phyloP scores from a whole-genome alignment of 2,113 vertebrate genomes.

The Anguilla japonica region DNA sequence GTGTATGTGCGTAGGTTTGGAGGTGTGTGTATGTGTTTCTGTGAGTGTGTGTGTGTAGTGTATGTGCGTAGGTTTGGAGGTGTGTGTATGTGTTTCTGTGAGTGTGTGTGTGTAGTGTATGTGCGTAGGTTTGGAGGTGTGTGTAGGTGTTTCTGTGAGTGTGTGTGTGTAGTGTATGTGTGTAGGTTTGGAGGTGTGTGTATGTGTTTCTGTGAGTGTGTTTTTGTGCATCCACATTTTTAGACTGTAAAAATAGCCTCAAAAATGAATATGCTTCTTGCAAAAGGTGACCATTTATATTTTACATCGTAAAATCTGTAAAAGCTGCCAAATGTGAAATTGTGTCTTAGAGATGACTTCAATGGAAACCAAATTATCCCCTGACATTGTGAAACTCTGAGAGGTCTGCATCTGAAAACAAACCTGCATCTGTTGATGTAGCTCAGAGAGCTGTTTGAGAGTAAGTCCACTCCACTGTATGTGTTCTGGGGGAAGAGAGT shows the following conservation, averaged over 20 bases:
- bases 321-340: not conserved
- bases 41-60: not conserved
- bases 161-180: not conserved
- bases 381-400: not conserved
- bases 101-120: not conserved
- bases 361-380: too few relatives aligned
- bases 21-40: slow-evolving; percentile 7
- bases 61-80: not conserved
- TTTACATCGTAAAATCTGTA: not conserved
- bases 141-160: not conserved
- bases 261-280: not conserved
- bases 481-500: not conserved
- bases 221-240: too few relatives aligned
- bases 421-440: not conserved
- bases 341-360: not conserved
- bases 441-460: not conserved
- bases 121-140: not conserved
- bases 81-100: not conserved
- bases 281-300: not conserved
- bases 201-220: too few relatives aligned
- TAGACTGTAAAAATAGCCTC: not conserved
- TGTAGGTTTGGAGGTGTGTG: not conserved
- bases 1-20: too few relatives aligned
- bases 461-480: not conserved
- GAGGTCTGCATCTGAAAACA: not conserved